Conservation (phyloP, 1,140 invertebrate species). For the Thaumatotibia leucotreta region DNA sequence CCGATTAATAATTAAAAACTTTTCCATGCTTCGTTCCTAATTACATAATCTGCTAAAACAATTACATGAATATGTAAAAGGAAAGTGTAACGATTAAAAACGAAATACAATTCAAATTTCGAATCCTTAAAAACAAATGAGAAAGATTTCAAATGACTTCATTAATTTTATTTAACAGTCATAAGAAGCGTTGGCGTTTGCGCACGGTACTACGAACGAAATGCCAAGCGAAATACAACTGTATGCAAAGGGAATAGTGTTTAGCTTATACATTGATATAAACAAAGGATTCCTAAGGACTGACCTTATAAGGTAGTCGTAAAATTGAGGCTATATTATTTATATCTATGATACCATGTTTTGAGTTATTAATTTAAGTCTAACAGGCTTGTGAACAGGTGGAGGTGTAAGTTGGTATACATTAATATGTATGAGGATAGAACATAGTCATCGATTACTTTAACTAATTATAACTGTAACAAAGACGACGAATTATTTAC, state of each 20-base stretch:
- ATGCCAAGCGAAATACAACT: conserved; percentile 19
- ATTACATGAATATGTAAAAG: no score
- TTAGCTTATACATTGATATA: conserved; percentile 11
- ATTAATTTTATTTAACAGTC: conserved; percentile 40
- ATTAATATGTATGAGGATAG: neutral
- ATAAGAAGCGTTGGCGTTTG: conserved; percentile 45
- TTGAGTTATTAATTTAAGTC: conserved; percentile 1
- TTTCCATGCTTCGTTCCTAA: no score
- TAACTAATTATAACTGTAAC: neutral
- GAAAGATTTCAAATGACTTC: conserved; percentile 31
- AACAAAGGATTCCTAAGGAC: conserved; percentile 26
- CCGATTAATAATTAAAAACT: no score
- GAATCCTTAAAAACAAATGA: neutral
- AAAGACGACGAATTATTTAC: neutral
- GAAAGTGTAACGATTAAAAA: neutral
- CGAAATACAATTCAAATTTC: neutral
- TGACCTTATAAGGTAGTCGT: conserved; percentile 40
- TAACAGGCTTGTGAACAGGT: neutral
- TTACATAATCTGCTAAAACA: no score
- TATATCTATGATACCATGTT: neutral
- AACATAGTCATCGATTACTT: neutral
- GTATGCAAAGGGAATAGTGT: conserved; percentile 19
- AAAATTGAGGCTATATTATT: conserved; percentile 42
- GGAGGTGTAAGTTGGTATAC: neutral
- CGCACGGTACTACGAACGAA: conserved; percentile 43